Percentiles rank a stretch among this genome's conserved stretches.
Conservation (phyloP, 1,140 invertebrate species). For the Ceratosolen solmsi region DNA sequence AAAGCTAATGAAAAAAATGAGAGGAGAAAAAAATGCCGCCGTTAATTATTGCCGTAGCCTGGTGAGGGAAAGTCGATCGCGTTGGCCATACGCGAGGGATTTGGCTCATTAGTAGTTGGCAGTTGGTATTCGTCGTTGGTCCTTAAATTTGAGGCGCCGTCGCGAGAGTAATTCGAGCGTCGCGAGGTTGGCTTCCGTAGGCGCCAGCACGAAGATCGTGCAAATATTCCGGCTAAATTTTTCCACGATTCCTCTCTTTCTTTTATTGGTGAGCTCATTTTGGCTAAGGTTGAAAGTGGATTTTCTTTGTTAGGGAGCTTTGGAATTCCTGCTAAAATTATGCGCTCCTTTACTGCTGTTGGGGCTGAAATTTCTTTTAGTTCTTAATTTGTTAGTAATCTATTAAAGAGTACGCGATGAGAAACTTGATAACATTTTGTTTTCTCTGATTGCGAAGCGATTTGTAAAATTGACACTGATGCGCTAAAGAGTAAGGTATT, state of each 20-base stretch:
- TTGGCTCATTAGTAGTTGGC: slow-evolving; percentile 48
- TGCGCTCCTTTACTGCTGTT: slow-evolving; percentile 1
- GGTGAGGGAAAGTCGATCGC: slow-evolving; percentile 38
- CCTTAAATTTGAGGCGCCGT: not conserved
- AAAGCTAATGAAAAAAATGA: not conserved
- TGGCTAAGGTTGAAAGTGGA: slow-evolving; percentile 21
- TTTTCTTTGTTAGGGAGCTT: not conserved
- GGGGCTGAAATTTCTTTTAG: not conserved
- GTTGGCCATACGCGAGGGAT: slow-evolving; percentile 40
- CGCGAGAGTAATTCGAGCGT: slow-evolving; percentile 9
- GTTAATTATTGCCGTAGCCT: slow-evolving; percentile 42
- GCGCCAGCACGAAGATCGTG: slow-evolving; percentile 5
- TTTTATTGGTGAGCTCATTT: slow-evolving; percentile 23
- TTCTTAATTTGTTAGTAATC: not conserved
- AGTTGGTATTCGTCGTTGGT: not conserved
- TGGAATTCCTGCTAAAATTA: slow-evolving; percentile 4
- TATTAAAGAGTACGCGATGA: not conserved
- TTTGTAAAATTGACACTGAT: not conserved
- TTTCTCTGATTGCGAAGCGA: not conserved
- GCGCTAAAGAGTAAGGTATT: too few species aligned
- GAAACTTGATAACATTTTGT: not conserved
- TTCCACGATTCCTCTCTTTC: not conserved
- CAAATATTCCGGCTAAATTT: slow-evolving; percentile 12
- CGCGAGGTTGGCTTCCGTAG: not conserved
- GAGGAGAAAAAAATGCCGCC: not conserved